Evolutionary conservation across 2,113 vertebrate species (phyloP).

Genomic region (Aix galericulata): DNA sequence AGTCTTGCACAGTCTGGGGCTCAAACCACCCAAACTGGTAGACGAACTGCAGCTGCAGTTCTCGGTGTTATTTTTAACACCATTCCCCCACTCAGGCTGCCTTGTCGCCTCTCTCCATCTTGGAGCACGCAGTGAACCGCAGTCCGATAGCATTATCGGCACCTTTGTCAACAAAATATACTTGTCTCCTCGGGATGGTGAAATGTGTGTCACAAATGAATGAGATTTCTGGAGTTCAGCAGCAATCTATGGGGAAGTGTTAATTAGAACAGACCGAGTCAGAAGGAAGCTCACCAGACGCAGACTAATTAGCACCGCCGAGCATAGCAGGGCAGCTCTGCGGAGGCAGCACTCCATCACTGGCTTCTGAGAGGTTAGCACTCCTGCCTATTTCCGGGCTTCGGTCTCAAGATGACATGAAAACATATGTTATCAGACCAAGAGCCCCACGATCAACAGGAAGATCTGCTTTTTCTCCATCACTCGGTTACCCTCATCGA

Average conservation of each 20-base stretch:
- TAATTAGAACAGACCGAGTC: conserved; percentile 58
- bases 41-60: conserved; percentile 11
- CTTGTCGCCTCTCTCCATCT: conserved; percentile 1
- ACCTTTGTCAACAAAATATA: conserved; percentile 43
- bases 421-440: background rate
- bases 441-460: background rate
- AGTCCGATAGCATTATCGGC: background rate
- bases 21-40: background rate
- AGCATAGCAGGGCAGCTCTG: background rate
- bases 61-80: background rate
- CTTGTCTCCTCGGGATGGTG: conserved; percentile 19
- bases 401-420: conserved; percentile 32
- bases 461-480: background rate
- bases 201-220: conserved; percentile 56
- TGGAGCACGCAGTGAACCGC: background rate
- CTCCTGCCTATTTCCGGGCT: background rate
- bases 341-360: background rate
- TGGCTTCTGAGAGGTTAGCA: background rate
- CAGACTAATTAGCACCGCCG: conserved; percentile 49
- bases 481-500: background rate
- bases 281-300: conserved; percentile 49
- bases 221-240: conserved; percentile 55
- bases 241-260: conserved; percentile 40
- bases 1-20: background rate
- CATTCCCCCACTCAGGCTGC: background rate